Base-by-base conservation (phyloP, 2,113 vertebrate species). In the Neofelis nebulosa region DNA sequence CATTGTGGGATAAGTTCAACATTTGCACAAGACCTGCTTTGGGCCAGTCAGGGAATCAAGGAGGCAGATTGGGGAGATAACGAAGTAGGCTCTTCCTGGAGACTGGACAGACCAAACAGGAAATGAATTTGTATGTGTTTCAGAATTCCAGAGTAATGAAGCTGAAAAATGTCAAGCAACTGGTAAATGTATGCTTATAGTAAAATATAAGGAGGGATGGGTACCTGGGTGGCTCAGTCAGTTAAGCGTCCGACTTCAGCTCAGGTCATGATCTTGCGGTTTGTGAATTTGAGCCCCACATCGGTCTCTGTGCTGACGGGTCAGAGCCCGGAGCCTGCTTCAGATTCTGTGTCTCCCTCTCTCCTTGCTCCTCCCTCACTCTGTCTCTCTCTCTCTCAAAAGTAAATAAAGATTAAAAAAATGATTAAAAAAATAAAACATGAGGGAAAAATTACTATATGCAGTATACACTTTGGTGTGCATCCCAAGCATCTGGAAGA, bases 111-210 rank as follows among this genome's bases (percentile, higher is more conserved):
- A 91, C n/a, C 29, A 63, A 90, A 96, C 41, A 73, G 76, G 81
- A 92, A 89, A 31, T 71, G 38, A 93, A 83, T 76, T 90, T 74
- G 29, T 91, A 21, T 57, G 16, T 90, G 31, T 86, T 48, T 81
- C 57, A 86, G 87, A 33, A 80, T 86, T 73, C 31, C 63, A 93
- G 48, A 68, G 45, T 76, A 87, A 94, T 81, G 74, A 94, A 68
- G 66, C 18, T 95, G 80, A 95, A 29, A 74, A 71, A 61, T 78
- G 19, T 82, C 76, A 82, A 84, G 61, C 78, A 85, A 88, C n/a
- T 38, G 65, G 10, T 84, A 89, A 92, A 29, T 84, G 15, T 79
- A 85, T 38, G 38, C 81, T 87, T 81, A 55, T 74, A 52, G 45
- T 78, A 90, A 94, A 81, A 84, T 79, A 90, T 71, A 94, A 80